A percentile compares a stretch with the other conserved stretches of the same genome.
Conservation (phyloP, 2,113 vertebrate genomes). For the Oxyruncus cristatus region DNA sequence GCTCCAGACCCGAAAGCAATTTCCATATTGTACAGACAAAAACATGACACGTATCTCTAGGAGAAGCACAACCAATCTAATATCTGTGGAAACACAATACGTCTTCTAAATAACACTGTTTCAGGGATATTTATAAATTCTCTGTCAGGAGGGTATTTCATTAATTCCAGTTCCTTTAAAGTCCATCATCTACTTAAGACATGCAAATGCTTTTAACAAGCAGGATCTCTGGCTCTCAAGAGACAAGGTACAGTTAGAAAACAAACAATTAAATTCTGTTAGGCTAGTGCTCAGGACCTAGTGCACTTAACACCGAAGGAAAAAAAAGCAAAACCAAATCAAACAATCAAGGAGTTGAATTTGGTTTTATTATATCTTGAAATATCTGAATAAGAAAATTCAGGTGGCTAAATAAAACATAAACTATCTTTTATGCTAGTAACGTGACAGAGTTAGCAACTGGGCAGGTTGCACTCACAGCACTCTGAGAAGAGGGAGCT, state of each 20-base stretch:
- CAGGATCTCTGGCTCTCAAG: not conserved
- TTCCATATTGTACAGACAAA: constrained; percentile 49
- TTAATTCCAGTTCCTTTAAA: constrained; percentile 41
- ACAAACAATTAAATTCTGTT: not conserved
- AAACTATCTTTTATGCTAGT: not conserved
- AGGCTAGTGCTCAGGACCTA: not conserved
- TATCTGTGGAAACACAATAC: constrained; percentile 28
- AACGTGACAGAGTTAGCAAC: not conserved
- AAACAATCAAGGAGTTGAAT: not conserved
- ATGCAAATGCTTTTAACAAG: constrained; percentile 43
- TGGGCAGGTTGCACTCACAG: not conserved
- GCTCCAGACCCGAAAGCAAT: constrained; percentile 23
- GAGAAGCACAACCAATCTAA: constrained; percentile 1
- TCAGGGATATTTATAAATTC: constrained; percentile 22
- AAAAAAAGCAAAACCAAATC: not conserved
- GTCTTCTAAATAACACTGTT: constrained; percentile 48
- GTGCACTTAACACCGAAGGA: not conserved
- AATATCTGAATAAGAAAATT: not conserved
- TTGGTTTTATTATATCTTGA: not conserved
- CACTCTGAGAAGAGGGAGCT: not conserved
- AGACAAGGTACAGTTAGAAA: constrained; percentile 2
- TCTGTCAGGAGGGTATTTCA: not conserved
- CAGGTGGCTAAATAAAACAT: not conserved
- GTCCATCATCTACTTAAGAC: constrained; percentile 23
- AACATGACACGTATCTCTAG: constrained; percentile 19